A percentile compares a stretch with the other conserved stretches of the same genome.
These are phyloP conservation scores for Enteromius radiatus DNA, from an alignment of 2,797 vertebrate genomes.

Conservation along the genomic window DNA sequence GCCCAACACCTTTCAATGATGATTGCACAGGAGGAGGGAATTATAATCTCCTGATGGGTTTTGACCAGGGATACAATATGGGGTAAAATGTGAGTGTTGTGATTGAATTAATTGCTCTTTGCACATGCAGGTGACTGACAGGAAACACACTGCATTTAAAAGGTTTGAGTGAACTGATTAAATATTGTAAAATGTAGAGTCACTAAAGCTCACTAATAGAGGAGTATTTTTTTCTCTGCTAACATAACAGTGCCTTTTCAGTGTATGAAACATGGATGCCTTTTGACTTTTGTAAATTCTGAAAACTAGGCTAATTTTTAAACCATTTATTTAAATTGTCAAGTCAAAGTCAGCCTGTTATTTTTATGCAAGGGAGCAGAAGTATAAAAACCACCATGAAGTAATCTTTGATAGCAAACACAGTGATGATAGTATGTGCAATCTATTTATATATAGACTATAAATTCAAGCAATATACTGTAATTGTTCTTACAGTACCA, in stretches of 20 bases:
- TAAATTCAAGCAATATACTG: background rate
- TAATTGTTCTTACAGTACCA: background rate
- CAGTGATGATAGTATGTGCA: background rate
- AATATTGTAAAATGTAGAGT: conserved; percentile 25
- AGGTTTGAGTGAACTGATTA: background rate
- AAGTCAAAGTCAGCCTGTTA: background rate
- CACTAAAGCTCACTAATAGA: background rate
- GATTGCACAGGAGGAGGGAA: conserved; percentile 80
- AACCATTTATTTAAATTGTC: background rate
- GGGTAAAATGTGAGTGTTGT: conserved; percentile 45
- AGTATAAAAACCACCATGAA: background rate
- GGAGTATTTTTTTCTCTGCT: background rate
- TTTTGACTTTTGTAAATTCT: background rate
- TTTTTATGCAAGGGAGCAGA: background rate
- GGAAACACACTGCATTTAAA: conserved; percentile 8
- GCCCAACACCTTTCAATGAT: conserved; percentile 83
- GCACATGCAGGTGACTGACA: conserved; percentile 8
- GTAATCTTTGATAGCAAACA: background rate
- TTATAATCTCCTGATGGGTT: conserved; percentile 69
- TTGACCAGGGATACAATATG: conserved; percentile 47
- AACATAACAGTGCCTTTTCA: background rate
- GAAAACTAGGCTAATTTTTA: background rate
- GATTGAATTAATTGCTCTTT: conserved; percentile 47
- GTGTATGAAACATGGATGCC: background rate
- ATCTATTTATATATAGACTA: background rate